A percentile compares a stretch with the other conserved stretches of the same genome.
These are phyloP conservation scores for Drusus annulatus DNA, from an alignment of 1,140 invertebrate genomes.

Conservation along the genomic window DNA sequence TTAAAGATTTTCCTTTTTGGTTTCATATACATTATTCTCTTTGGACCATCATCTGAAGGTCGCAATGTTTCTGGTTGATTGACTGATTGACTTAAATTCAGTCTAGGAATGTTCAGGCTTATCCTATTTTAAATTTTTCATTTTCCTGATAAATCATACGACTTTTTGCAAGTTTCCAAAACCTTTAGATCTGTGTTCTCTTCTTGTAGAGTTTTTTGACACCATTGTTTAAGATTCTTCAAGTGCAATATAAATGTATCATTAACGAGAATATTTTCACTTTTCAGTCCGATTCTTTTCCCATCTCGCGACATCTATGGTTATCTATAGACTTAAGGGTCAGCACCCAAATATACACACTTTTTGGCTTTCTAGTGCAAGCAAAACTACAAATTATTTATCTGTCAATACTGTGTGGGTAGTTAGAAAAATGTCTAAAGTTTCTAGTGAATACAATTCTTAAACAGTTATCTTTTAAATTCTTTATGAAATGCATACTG, in stretches of 20 bases:
- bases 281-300: no score
- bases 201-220: conserved; percentile 50
- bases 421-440: no score
- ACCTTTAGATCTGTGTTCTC: background rate
- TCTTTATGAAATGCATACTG: no score
- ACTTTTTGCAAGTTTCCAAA: conserved; percentile 17
- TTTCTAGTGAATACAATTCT: no score
- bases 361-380: no score
- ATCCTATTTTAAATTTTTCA: conserved; percentile 53
- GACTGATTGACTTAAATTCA: conserved; percentile 71
- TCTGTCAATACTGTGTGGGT: no score
- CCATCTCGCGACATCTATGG: no score
- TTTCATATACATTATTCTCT: conserved; percentile 41
- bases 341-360: no score
- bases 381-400: no score
- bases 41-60: conserved; percentile 8
- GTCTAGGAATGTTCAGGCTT: conserved; percentile 74
- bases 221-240: conserved; percentile 70
- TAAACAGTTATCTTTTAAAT: no score
- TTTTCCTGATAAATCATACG: background rate
- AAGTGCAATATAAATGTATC: conserved; percentile 73
- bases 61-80: conserved; percentile 53
- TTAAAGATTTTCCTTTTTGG: conserved; percentile 21
- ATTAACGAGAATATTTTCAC: conserved; percentile 75
- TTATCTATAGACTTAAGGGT: no score